Evolutionary conservation across 2,113 vertebrate genomes (phyloP).

Genomic region (Melanostigma gelatinosum): DNA sequence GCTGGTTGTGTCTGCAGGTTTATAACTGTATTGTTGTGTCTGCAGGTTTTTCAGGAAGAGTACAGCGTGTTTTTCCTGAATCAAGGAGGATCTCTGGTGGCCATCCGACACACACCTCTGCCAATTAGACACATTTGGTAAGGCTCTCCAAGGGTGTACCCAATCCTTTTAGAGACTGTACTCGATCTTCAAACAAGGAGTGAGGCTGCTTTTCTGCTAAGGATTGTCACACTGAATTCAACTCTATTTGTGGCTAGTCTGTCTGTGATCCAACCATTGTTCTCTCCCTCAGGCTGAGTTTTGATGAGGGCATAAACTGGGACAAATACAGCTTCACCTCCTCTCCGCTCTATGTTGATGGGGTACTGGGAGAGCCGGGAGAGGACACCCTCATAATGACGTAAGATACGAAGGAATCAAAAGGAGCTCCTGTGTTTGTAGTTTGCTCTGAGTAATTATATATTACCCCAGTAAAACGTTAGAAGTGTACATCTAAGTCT

Average conservation of each 20-base stretch:
- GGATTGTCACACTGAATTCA: slow-evolving; percentile 41
- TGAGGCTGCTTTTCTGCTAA: slow-evolving; percentile 33
- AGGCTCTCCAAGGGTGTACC: slow-evolving; percentile 47
- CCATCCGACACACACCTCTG: slow-evolving; percentile 94
- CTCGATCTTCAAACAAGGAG: slow-evolving; percentile 55
- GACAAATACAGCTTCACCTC: slow-evolving; percentile 95
- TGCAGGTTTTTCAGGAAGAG: slow-evolving; percentile 94
- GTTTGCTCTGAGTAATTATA: slow-evolving; percentile 40
- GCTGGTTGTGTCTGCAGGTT: slow-evolving; percentile 79
- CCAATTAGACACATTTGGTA: slow-evolving; percentile 95
- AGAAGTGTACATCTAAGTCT: slow-evolving; percentile 22
- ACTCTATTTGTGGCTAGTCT: slow-evolving; percentile 57
- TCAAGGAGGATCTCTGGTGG: slow-evolving; percentile 93
- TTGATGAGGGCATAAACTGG: slow-evolving; percentile 94
- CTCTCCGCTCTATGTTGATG: slow-evolving; percentile 93
- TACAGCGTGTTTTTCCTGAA: slow-evolving; percentile 94
- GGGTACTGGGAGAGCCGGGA: slow-evolving; percentile 93
- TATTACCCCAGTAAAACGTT: slow-evolving; percentile 28
- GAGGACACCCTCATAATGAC: slow-evolving; percentile 97
- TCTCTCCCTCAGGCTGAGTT: slow-evolving; percentile 89
- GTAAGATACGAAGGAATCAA: slow-evolving; percentile 81
- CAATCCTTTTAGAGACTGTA: slow-evolving; percentile 42
- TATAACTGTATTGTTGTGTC: no score
- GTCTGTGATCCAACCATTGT: slow-evolving; percentile 58
- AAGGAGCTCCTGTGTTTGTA: slow-evolving; percentile 18